Conservation (phyloP, 1,140 invertebrate species). For the Centruroides sculpturatus region DNA sequence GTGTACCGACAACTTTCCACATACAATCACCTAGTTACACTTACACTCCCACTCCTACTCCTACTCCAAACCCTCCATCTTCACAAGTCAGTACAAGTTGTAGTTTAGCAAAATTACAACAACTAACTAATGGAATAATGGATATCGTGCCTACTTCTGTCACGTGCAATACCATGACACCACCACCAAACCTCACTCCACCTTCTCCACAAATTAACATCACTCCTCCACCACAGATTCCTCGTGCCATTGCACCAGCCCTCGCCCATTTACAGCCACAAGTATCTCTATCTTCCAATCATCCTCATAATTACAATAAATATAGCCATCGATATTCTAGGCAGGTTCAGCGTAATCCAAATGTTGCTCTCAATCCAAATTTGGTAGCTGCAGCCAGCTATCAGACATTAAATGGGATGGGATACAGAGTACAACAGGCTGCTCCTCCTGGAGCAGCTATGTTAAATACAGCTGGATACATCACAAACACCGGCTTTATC, state of each 20-base stretch:
- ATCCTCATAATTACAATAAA: constrained; percentile 21
- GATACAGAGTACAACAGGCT: constrained; percentile 51
- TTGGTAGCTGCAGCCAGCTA: constrained; percentile 45
- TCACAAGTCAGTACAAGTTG: constrained; percentile 36
- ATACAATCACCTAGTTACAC: constrained; percentile 35
- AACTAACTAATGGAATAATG: constrained; percentile 67
- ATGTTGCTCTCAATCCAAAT: constrained; percentile 58
- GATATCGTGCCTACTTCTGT: constrained; percentile 41
- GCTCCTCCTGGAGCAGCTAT: constrained; percentile 34
- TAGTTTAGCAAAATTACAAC: constrained; percentile 66
- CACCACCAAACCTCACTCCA: constrained; percentile 33
- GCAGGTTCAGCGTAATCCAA: constrained; percentile 38
- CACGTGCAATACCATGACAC: constrained; percentile 46
- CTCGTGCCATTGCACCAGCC: constrained; percentile 49
- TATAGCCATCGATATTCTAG: constrained; percentile 27
- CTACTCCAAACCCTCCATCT: constrained; percentile 9
- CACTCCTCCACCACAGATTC: constrained; percentile 36
- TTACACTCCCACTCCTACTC: constrained; percentile 13
- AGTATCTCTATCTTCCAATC: constrained; percentile 30
- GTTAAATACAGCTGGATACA: constrained; percentile 39
- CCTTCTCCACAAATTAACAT: constrained; percentile 35
- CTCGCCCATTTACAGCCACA: constrained; percentile 38
- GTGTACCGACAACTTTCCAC: constrained; percentile 41
- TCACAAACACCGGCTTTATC: constrained; percentile 50
- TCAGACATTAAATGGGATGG: constrained; percentile 40